Conservation (phyloP, 1,140 invertebrate species). For the Drosophila bifasciata region DNA sequence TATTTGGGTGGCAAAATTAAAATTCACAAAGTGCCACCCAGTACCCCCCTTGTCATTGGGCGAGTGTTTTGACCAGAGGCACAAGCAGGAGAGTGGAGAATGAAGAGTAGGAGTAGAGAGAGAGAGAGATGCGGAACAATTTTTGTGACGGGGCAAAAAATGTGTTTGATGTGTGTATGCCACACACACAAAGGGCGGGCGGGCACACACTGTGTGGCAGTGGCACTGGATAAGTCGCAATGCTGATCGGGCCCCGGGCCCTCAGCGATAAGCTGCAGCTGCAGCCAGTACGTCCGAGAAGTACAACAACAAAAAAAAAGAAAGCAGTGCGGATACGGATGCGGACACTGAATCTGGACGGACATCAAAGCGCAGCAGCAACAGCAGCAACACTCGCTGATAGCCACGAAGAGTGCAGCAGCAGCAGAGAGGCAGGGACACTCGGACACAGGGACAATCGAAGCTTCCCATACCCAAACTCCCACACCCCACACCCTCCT, state of each 20-base stretch:
- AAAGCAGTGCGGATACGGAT: constrained; percentile 45
- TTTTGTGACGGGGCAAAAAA: constrained; percentile 48
- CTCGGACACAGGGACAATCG: constrained; percentile 55
- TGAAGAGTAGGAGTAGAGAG: too few relatives aligned
- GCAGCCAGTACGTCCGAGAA: constrained; percentile 29
- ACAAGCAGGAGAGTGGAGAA: too few relatives aligned
- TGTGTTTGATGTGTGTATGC: constrained; percentile 71
- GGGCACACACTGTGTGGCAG: neutral
- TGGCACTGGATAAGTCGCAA: constrained; percentile 27
- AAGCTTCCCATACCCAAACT: constrained; percentile 27
- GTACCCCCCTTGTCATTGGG: neutral
- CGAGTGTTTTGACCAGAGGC: too few relatives aligned
- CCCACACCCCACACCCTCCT: neutral
- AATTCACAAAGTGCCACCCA: constrained; percentile 25
- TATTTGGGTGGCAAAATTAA: constrained; percentile 64
- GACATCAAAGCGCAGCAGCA: constrained; percentile 52
- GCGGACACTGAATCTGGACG: constrained; percentile 21
- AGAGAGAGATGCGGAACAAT: neutral
- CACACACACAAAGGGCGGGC: constrained; percentile 34
- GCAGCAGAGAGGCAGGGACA: constrained; percentile 33
- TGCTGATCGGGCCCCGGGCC: constrained; percentile 63
- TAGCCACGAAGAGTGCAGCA: constrained; percentile 15
- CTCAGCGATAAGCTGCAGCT: constrained; percentile 75
- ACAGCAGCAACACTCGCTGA: constrained; percentile 15
- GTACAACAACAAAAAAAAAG: constrained; percentile 3